A percentile compares a stretch with the other conserved stretches of the same genome.
Conservation (phyloP, 2,888 invertebrate species). For the Lissonota sp. region DNA sequence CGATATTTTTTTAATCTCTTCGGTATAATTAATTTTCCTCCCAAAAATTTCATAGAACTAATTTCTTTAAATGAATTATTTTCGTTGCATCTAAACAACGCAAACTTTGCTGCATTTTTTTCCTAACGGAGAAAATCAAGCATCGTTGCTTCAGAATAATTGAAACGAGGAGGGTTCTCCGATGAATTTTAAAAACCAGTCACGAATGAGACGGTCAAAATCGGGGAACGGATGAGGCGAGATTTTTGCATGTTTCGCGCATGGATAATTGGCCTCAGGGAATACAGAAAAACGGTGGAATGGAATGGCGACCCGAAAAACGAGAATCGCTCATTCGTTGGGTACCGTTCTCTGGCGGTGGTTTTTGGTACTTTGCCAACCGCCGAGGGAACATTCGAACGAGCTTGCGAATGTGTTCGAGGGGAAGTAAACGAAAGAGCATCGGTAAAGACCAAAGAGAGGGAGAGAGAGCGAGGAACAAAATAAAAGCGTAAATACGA, state of each 20-base stretch:
- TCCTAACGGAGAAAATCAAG: too few relatives aligned
- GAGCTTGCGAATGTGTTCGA: conserved; percentile 7
- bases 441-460: conserved; percentile 36
- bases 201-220: too few relatives aligned
- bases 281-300: neutral
- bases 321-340: conserved; percentile 34
- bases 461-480: conserved; percentile 2
- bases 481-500: conserved; percentile 19
- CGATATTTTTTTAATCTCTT: too few relatives aligned
- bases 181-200: too few relatives aligned
- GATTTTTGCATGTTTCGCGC: conserved; percentile 40
- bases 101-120: too few relatives aligned
- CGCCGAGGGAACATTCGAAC: conserved; percentile 13
- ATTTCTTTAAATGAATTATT: too few relatives aligned
- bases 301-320: neutral
- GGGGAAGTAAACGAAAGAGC: neutral
- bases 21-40: too few relatives aligned
- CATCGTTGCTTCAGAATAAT: too few relatives aligned
- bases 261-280: conserved; percentile 38
- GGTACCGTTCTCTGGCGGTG: conserved; percentile 9
- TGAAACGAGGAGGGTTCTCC: too few relatives aligned
- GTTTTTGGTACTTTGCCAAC: conserved; percentile 47
- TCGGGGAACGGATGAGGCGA: neutral
- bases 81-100: too few relatives aligned
- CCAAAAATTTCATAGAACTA: too few relatives aligned